Conservation (phyloP, 2,797 vertebrate genomes). For the Phyllotis vaccarum region DNA sequence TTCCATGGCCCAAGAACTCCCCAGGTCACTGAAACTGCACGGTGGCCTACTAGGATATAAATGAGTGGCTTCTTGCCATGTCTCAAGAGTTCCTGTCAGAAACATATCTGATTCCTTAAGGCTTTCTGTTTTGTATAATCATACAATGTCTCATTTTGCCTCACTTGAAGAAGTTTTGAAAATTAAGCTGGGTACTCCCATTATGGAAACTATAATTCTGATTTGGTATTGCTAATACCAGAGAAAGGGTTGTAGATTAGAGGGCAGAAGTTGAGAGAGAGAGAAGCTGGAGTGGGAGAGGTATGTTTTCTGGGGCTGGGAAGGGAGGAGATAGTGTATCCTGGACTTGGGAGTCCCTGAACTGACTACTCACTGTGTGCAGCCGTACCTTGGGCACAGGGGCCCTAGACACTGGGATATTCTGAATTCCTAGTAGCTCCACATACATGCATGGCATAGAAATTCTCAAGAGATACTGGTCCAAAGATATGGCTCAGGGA, state of each 20-base stretch:
- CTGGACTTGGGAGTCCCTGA: not conserved
- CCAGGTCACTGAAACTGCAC: not conserved
- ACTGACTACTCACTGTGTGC: too few relatives aligned
- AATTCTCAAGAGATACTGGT: not conserved
- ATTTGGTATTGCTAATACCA: not conserved
- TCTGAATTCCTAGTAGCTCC: not conserved
- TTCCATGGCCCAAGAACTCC: not conserved
- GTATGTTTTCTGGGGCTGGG: not conserved
- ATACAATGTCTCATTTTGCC: not conserved
- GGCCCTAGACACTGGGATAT: not conserved
- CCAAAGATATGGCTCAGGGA: not conserved
- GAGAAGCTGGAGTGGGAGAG: not conserved
- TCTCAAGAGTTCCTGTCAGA: not conserved
- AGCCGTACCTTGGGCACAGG: not conserved
- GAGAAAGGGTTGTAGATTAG: not conserved
- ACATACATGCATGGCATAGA: not conserved
- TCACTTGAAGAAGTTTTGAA: not conserved
- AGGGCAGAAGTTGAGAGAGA: not conserved
- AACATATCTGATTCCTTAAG: not conserved
- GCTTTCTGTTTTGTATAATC: not conserved
- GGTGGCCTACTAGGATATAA: accelerated
- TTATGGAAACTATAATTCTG: not conserved
- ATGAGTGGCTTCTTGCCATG: too few relatives aligned
- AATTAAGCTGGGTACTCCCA: not conserved
- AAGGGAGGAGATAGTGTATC: not conserved